Base-by-base conservation (phyloP, 2,888 invertebrate genomes). In the Tetanocera ferruginea region DNA sequence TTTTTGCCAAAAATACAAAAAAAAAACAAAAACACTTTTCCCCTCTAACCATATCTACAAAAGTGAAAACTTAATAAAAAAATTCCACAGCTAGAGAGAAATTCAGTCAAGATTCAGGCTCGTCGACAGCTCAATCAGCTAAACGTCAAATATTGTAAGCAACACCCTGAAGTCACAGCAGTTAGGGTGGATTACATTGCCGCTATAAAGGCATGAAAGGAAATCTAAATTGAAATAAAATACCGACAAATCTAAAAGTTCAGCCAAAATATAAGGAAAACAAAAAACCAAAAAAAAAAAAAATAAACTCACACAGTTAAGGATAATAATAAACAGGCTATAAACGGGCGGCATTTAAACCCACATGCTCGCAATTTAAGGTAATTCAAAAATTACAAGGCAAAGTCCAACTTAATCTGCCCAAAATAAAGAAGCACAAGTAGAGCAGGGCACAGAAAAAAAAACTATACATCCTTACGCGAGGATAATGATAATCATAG, bases 381-480 rank as follows among this genome's bases (percentile, higher is more conserved):
- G 82, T 87, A 86, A 87, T 85, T 83, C 84, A 83, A 85, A 87
- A 87, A 87, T 87, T 87, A 87, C 84, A 87, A 85, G 82, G 86
- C 84, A 78, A 77, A 80, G 64, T 37, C 75, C 76, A 70, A 66
- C 57, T 66, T 80, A 81, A 82, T 79, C 81, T 77, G 34, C 66
- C 37, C 66, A 72, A 72, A 37, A 52, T 23, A 43, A 34, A 5
- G 17, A 37, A 19, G 37, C 19, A 52, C 49, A 72, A 57, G 34
- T 14, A 34, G 5, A 37, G 19, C n/a, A n/a, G n/a, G n/a, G n/a
- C n/a, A n/a, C n/a, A 1, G 4, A 43, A 25, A 17, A 34, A 51
- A 51, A 64, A 74, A 17, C 6, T 11, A 17, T 51, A 6, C 25
- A 23, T 60, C 49, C 51, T 73, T 60, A 73, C 49, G 64, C 57